Base-by-base conservation (phyloP, 2,888 invertebrate genomes). In the Yponomeuta cagnagella region DNA sequence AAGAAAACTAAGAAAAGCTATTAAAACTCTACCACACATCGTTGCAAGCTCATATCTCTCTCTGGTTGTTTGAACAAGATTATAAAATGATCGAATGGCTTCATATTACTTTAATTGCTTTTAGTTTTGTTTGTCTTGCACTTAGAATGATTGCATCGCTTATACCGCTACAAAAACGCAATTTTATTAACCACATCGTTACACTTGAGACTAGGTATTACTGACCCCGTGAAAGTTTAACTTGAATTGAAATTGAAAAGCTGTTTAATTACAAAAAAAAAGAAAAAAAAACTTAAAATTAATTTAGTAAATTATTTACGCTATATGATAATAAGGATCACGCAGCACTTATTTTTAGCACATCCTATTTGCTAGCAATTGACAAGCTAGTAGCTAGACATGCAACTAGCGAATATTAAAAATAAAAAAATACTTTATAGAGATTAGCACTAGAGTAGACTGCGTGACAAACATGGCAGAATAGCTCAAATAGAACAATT, bases 1-100 rank as follows among this genome's bases (percentile, higher is more conserved):
- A 30, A 48, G 70, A 65, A 65, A 75, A 76, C 75, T 74, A 79
- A 80, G 78, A 78, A 79, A 81, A 78, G 74, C 78, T 74, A 79
- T 80, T 80, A 79, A 78, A 76, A 76, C 76, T 76, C 76, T 71
- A 74, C 73, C 72, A 73, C 74, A 74, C 74, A 75, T 74, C 70
- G 71, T 63, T 72, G 74, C 68, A 72, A 72, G 70, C 70, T 72
- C 73, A 74, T 76, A 75, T 72, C 68, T 70, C 63, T 71, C 48
- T 31, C 52, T 65, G 69, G 65, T 33, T 65, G 65, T 58, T 58
- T 58, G 31, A 30, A 65, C 65, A 65, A 65, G 65, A 65, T 65
- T 65, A 31, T 65, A 15, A 15, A 58, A 58, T 58, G 65, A 65
- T 65, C 30, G 31, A 65, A 33, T 30, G 31, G 30, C 10, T 65